Evolutionary conservation across 2,888 invertebrate species (phyloP).

Genomic region (Frankliniella intonsa): DNA sequence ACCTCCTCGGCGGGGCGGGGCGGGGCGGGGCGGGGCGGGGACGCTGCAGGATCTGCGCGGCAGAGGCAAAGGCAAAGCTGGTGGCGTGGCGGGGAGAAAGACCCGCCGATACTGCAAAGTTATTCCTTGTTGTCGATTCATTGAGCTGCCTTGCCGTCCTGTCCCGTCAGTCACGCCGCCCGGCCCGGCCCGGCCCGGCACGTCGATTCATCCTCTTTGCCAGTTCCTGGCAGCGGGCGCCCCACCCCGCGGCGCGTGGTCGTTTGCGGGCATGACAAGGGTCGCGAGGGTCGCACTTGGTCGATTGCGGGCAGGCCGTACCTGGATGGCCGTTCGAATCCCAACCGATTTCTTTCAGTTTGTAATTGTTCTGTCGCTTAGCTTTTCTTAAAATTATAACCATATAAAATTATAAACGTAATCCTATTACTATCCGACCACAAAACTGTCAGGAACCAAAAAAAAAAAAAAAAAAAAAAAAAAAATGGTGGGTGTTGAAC

Average conservation of each 20-base stretch:
- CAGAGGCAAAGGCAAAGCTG: not conserved
- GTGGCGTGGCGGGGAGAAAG: not conserved
- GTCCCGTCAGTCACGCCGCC: not conserved
- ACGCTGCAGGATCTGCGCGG: not conserved
- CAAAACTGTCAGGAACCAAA: too few relatives aligned
- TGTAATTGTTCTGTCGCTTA: too few relatives aligned
- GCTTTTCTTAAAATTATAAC: too few relatives aligned
- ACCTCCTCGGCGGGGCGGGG: not conserved
- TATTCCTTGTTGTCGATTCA: not conserved
- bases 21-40: not conserved
- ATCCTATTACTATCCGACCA: too few relatives aligned
- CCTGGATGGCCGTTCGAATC: too few relatives aligned
- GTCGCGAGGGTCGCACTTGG: too few relatives aligned
- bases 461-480: too few relatives aligned
- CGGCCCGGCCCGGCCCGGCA: not conserved
- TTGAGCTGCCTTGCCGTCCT: not conserved
- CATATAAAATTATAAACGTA: too few relatives aligned
- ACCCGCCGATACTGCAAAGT: not conserved
- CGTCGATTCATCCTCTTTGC: not conserved
- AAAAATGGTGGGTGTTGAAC: too few relatives aligned
- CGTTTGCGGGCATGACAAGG: not conserved
- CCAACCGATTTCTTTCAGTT: too few relatives aligned
- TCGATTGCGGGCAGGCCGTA: too few relatives aligned
- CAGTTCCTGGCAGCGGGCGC: not conserved
- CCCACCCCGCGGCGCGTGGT: not conserved